Conservation (phyloP, 2,888 invertebrate species). For the Melanotus villosus region DNA sequence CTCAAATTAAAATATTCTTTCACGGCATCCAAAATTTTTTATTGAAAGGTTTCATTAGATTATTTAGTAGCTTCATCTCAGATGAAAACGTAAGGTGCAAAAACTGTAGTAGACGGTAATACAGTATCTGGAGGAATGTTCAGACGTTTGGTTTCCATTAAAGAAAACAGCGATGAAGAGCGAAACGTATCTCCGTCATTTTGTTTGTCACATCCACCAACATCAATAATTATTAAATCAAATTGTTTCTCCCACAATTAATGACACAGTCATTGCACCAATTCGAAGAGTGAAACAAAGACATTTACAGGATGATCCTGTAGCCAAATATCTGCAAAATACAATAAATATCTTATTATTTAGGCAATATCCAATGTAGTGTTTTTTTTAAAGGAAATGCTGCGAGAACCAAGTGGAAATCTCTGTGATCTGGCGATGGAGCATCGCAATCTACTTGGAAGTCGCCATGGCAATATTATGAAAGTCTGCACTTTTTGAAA, state of each 20-base stretch:
- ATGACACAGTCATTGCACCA: slow-evolving; percentile 40
- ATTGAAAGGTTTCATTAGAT: neutral
- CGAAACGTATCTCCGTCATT: too few species aligned
- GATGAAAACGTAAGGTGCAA: neutral
- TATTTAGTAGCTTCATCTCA: neutral
- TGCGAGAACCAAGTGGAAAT: slow-evolving; percentile 45
- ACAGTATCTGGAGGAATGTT: neutral
- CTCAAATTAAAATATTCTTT: slow-evolving; percentile 31
- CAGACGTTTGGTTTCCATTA: too few species aligned
- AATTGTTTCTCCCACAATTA: slow-evolving; percentile 34
- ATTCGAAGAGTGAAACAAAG: slow-evolving; percentile 48
- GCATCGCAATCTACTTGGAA: neutral
- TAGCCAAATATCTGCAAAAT: slow-evolving; percentile 44
- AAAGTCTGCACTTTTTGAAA: neutral
- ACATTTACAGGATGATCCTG: slow-evolving; percentile 43
- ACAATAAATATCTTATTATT: neutral
- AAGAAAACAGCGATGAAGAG: too few species aligned
- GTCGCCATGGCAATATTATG: slow-evolving; percentile 15
- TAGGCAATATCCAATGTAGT: neutral
- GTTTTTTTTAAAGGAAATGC: slow-evolving; percentile 22
- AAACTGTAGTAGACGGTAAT: neutral
- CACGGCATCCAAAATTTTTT: slow-evolving; percentile 14
- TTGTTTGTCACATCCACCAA: too few species aligned
- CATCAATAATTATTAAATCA: too few species aligned
- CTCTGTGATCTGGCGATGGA: slow-evolving; percentile 31